Conservation (phyloP, 1,140 invertebrate genomes). For the Scaptodrosophila lebanonensis region DNA sequence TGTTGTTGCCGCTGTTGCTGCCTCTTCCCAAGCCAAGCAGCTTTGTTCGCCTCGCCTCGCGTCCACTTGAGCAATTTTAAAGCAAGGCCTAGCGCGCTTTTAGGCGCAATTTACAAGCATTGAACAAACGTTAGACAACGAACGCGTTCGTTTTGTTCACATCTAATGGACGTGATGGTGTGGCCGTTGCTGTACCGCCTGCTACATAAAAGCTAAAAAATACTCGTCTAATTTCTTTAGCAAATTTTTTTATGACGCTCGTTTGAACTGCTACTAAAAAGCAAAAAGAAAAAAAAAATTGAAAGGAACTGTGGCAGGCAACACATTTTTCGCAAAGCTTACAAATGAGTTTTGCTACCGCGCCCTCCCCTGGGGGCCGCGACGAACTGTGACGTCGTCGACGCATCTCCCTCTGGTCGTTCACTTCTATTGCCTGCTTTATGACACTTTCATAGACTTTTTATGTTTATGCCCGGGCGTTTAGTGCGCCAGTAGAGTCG, state of each 20-base stretch:
- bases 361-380: conserved; percentile 29
- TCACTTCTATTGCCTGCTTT: conserved; percentile 72
- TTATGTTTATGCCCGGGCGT: conserved; percentile 69
- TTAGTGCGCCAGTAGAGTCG: too few relatives aligned
- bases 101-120: conserved; percentile 12
- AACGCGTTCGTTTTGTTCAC: too few relatives aligned
- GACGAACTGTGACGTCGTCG: neutral
- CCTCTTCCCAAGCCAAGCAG: neutral
- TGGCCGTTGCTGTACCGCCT: neutral
- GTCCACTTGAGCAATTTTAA: conserved; percentile 32
- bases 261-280: too few relatives aligned
- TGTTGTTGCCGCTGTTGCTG: neutral
- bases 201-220: neutral
- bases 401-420: conserved; percentile 46
- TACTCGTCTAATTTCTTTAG: conserved; percentile 49
- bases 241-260: conserved; percentile 55
- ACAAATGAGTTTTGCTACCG: conserved; percentile 65
- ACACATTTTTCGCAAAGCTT: conserved; percentile 6
- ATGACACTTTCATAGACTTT: conserved; percentile 74
- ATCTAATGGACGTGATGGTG: too few relatives aligned
- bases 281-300: too few relatives aligned
- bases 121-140: conserved; percentile 25
- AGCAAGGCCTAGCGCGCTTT: conserved; percentile 18
- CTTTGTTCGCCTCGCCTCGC: neutral
- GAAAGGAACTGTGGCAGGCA: too few relatives aligned